Percentiles rank a stretch among this genome's conserved stretches.
Evolutionary conservation across 2,888 invertebrate genomes (phyloP).

Genomic region (Nematopogon swammerdamellus): DNA sequence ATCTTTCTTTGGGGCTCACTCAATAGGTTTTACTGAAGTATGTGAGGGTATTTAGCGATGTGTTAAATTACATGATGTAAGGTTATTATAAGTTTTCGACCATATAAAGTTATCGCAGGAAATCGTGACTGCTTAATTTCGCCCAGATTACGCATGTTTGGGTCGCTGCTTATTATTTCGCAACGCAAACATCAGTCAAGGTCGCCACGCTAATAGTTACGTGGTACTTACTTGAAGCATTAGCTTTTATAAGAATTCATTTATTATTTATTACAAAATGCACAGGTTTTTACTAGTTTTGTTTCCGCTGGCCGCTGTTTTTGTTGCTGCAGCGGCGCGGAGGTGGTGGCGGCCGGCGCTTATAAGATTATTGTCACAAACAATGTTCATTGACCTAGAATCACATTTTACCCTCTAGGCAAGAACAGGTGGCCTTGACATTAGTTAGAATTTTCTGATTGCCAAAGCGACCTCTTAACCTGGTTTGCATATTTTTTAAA

Average conservation of each 20-base stretch:
- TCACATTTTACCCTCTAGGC: neutral
- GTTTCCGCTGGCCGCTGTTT: neutral
- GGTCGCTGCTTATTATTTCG: slow-evolving; percentile 27
- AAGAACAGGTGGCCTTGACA: neutral
- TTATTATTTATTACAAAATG: slow-evolving; percentile 19
- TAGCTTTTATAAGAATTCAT: slow-evolving; percentile 13
- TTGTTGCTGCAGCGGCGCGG: neutral
- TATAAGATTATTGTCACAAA: neutral
- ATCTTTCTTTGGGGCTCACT: too few relatives aligned
- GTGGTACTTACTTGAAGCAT: slow-evolving; percentile 37
- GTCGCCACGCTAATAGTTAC: slow-evolving; percentile 36
- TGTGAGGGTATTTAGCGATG: too few relatives aligned
- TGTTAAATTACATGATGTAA: too few relatives aligned
- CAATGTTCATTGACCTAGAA: neutral
- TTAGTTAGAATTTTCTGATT: neutral
- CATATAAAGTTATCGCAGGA: slow-evolving; percentile 14
- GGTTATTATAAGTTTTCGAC: too few relatives aligned
- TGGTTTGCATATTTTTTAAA: neutral
- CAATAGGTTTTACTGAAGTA: too few relatives aligned
- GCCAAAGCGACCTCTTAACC: neutral
- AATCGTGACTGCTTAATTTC: slow-evolving; percentile 38
- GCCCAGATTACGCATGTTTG: slow-evolving; percentile 31
- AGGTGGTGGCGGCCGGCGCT: too few relatives aligned
- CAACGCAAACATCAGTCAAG: slow-evolving; percentile 31
- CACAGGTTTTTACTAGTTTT: neutral